Percentiles rank a stretch among this genome's conserved stretches.
These are phyloP conservation scores for Spheniscus mendiculus DNA, from an alignment of 2,113 vertebrate genomes.

Conservation along the genomic window DNA sequence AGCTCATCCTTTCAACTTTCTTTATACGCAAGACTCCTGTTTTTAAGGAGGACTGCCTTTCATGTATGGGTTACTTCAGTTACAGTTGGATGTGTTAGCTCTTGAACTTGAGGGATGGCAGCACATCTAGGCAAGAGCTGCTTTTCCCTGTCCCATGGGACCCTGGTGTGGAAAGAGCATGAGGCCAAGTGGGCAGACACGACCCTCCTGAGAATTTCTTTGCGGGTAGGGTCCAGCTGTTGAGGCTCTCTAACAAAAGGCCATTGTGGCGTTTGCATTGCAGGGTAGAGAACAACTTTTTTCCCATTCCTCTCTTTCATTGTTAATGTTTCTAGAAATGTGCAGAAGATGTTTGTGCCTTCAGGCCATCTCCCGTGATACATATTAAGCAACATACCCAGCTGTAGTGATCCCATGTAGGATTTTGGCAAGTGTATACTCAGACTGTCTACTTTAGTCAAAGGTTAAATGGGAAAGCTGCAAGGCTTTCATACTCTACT, in stretches of 20 bases:
- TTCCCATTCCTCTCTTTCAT: neutral
- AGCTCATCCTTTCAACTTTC: neutral
- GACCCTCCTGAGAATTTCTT: neutral
- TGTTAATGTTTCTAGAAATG: neutral
- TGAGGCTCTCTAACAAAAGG: neutral
- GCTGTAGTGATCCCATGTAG: neutral
- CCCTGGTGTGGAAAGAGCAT: neutral
- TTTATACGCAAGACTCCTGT: neutral
- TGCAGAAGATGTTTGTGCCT: neutral
- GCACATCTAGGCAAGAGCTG: neutral
- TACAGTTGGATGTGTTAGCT: neutral
- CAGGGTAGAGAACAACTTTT: neutral
- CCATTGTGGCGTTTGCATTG: neutral
- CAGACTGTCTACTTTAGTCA: neutral
- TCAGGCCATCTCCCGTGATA: neutral
- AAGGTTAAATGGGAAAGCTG: neutral
- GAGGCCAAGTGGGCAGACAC: neutral
- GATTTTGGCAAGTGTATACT: neutral
- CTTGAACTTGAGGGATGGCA: neutral
- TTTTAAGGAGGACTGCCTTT: neutral
- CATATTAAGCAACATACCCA: neutral
- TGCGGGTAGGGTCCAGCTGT: neutral
- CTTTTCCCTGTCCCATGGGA: neutral
- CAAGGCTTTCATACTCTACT: neutral
- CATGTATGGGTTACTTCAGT: neutral